Conservation (phyloP, 2,888 invertebrate species). For the Drosophila kambysellisi region DNA sequence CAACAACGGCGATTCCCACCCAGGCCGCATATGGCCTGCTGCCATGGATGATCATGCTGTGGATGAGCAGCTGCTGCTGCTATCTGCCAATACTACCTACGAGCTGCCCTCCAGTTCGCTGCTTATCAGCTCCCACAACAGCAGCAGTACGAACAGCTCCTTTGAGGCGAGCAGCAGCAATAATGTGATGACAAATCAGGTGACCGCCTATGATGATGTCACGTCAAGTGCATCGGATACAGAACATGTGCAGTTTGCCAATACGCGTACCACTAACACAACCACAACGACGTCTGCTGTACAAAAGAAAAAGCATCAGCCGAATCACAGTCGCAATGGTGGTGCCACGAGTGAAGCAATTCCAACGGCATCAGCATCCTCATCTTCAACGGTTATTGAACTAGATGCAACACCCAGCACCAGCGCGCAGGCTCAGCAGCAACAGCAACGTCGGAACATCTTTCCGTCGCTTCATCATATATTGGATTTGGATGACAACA, state of each 20-base stretch:
- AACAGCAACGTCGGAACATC: conserved; percentile 19
- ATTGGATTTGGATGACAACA: conserved; percentile 51
- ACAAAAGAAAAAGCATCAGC: conserved; percentile 67
- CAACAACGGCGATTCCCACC: conserved; percentile 11
- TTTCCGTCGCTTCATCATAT: conserved; percentile 3
- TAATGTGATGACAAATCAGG: conserved; percentile 20
- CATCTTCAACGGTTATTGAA: conserved; percentile 58
- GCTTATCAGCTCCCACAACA: conserved; percentile 50
- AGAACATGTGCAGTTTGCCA: conserved; percentile 80
- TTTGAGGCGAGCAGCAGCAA: conserved; percentile 52
- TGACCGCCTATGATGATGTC: conserved; percentile 70
- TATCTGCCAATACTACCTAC: conserved; percentile 31
- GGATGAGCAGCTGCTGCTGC: conserved; percentile 50
- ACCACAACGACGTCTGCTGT: conserved; percentile 80
- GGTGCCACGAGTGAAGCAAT: conserved; percentile 19
- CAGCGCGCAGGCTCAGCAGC: conserved; percentile 71
- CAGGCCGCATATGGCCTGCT: conserved; percentile 54
- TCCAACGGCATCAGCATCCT: conserved; percentile 36
- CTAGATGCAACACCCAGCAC: conserved; percentile 74
- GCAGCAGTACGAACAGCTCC: conserved; percentile 63
- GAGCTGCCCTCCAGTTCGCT: conserved; percentile 64
- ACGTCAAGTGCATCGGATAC: conserved; percentile 81
- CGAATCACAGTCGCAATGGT: conserved; percentile 27
- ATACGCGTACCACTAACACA: conserved; percentile 81
- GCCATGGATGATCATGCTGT: conserved; percentile 73